These are phyloP conservation scores for Drosophila cracens DNA, from an alignment of 2,888 invertebrate genomes.

Conservation along the genomic window DNA sequence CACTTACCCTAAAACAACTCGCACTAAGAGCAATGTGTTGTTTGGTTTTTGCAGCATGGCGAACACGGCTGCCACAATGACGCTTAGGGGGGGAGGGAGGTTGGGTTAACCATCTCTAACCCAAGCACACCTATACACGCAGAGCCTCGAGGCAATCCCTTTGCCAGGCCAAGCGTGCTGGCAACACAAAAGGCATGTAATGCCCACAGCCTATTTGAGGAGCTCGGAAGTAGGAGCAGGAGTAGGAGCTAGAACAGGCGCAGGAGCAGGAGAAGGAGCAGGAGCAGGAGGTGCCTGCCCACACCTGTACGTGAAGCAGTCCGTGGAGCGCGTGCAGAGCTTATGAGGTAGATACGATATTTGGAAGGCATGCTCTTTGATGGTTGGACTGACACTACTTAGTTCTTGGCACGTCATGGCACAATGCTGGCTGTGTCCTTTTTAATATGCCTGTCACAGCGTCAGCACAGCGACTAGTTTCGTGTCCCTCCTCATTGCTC, in stretches of 20 bases:
- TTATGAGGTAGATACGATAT: conserved; percentile 41
- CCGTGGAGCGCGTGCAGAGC: conserved; percentile 33
- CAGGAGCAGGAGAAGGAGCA: conserved; percentile 3
- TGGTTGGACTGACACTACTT: conserved; percentile 74
- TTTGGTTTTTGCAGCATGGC: conserved; percentile 51
- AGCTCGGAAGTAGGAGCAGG: neutral
- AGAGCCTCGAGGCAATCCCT: conserved; percentile 59
- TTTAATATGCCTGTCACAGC: conserved; percentile 80
- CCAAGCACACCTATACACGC: conserved; percentile 7
- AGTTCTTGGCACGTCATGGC: conserved; percentile 77
- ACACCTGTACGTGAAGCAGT: conserved; percentile 65
- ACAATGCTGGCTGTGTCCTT: conserved; percentile 63
- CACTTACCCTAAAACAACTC: conserved; percentile 73
- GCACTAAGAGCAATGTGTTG: conserved; percentile 77
- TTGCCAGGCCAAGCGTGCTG: conserved; percentile 51
- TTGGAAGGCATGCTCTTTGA: conserved; percentile 67
- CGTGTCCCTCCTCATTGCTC: conserved; percentile 24
- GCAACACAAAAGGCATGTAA: conserved; percentile 74
- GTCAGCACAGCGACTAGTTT: conserved; percentile 62
- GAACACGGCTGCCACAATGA: conserved; percentile 5
- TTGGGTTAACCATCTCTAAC: conserved; percentile 43
- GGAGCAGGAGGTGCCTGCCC: conserved; percentile 21
- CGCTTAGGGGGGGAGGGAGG: neutral
- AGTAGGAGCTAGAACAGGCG: conserved; percentile 1
- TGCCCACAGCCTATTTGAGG: conserved; percentile 74